A percentile compares a stretch with the other conserved stretches of the same genome.
Conservation (phyloP, 2,797 vertebrate genomes). For the Chaetodon trifasciatus region DNA sequence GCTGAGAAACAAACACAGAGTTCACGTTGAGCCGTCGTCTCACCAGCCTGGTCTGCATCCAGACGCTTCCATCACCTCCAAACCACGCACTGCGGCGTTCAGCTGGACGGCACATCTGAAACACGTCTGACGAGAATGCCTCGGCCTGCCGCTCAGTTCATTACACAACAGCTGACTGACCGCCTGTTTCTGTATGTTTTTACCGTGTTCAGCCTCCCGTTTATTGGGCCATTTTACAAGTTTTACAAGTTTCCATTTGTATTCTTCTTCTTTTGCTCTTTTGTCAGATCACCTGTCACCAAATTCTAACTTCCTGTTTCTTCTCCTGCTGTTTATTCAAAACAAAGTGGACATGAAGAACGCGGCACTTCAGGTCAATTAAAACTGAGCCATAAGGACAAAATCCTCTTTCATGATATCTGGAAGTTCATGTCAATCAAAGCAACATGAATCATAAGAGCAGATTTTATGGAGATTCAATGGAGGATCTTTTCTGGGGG, state of each 20-base stretch:
- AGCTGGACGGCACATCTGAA: no score
- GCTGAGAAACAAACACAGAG: background rate
- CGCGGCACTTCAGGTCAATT: no score
- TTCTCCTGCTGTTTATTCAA: background rate
- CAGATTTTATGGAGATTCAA: no score
- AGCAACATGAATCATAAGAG: no score
- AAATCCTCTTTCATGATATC: no score
- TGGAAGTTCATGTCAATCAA: no score
- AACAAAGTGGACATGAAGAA: no score
- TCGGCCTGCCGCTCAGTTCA: background rate
- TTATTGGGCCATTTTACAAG: background rate
- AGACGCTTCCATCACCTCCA: background rate
- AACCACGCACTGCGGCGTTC: no score
- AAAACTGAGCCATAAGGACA: no score
- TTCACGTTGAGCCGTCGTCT: background rate
- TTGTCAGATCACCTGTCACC: background rate
- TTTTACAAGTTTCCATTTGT: background rate
- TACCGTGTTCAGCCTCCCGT: no score
- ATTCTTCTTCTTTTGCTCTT: background rate
- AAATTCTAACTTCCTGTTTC: background rate
- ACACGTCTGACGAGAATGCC: background rate
- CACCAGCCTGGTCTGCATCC: background rate
- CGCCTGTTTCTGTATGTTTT: background rate
- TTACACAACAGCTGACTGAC: conserved; percentile 18
- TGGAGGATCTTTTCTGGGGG: no score